Conservation (phyloP, 2,888 invertebrate genomes). For the Zonitis immaculata region DNA sequence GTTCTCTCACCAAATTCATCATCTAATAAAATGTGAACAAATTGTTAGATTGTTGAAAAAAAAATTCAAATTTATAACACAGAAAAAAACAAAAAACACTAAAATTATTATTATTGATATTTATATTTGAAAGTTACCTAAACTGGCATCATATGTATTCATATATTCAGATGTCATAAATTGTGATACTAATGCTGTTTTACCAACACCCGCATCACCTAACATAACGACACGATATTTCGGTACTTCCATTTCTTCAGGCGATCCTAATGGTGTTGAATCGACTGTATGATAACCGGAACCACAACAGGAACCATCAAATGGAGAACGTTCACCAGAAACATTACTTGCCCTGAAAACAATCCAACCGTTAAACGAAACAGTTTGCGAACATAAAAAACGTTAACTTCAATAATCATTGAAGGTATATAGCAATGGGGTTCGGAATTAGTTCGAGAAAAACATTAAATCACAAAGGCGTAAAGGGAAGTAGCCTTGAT, state of each 20-base stretch:
- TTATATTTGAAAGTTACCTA: constrained; percentile 64
- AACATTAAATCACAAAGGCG: too few species aligned
- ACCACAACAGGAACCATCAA: constrained; percentile 82
- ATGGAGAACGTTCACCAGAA: constrained; percentile 71
- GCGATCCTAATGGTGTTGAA: constrained; percentile 69
- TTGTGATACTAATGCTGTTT: constrained; percentile 84
- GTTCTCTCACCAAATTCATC: constrained; percentile 89
- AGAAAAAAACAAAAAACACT: too few species aligned
- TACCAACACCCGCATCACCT: constrained; percentile 83
- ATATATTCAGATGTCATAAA: constrained; percentile 95
- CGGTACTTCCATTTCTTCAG: constrained; percentile 65
- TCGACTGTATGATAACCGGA: constrained; percentile 75
- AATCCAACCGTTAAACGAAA: too few species aligned
- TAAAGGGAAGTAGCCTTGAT: too few species aligned
- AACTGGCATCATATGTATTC: constrained; percentile 89
- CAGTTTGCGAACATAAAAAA: too few species aligned
- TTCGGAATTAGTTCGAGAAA: too few species aligned
- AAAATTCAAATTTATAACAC: too few species aligned
- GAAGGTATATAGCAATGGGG: too few species aligned
- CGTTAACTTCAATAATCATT: too few species aligned
- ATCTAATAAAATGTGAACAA: too few species aligned
- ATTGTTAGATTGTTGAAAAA: too few species aligned
- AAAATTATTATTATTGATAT: too few species aligned
- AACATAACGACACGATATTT: constrained; percentile 80
- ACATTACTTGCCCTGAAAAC: constrained; percentile 63